A percentile compares a stretch with the other conserved stretches of the same genome.
Evolutionary conservation across 2,797 vertebrate genomes (phyloP).

Genomic region (Pempheris klunzingeri): DNA sequence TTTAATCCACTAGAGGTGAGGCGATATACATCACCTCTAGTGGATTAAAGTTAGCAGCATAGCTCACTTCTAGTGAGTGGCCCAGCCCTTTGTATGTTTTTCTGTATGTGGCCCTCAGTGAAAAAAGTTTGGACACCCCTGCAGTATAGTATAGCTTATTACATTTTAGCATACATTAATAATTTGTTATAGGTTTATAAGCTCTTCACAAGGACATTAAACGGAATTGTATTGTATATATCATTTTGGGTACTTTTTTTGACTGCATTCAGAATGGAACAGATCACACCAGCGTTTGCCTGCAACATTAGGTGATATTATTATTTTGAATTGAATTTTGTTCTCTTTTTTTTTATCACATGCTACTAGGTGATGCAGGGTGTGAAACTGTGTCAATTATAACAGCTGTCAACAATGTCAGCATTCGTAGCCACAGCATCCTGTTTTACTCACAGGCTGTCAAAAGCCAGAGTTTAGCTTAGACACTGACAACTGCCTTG

Average conservation of each 20-base stretch:
- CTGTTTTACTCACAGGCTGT: background rate
- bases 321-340: background rate
- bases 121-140: too few relatives aligned
- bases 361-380: background rate
- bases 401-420: conserved; percentile 13
- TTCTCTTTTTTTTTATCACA: background rate
- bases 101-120: too few relatives aligned
- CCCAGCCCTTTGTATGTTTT: too few relatives aligned
- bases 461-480: background rate
- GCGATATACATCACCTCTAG: too few relatives aligned
- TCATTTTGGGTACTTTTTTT: background rate
- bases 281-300: background rate
- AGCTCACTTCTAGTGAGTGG: too few relatives aligned
- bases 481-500: background rate
- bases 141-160: too few relatives aligned
- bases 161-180: background rate
- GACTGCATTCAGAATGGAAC: background rate
- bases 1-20: too few relatives aligned
- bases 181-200: background rate
- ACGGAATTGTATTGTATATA: background rate
- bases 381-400: conserved; percentile 19
- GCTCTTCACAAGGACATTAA: background rate
- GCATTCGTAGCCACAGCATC: background rate
- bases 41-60: too few relatives aligned
- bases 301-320: background rate